phyloP scores from a whole-genome alignment of 2,113 vertebrate genomes.

The Trochalopteron elliotii region DNA sequence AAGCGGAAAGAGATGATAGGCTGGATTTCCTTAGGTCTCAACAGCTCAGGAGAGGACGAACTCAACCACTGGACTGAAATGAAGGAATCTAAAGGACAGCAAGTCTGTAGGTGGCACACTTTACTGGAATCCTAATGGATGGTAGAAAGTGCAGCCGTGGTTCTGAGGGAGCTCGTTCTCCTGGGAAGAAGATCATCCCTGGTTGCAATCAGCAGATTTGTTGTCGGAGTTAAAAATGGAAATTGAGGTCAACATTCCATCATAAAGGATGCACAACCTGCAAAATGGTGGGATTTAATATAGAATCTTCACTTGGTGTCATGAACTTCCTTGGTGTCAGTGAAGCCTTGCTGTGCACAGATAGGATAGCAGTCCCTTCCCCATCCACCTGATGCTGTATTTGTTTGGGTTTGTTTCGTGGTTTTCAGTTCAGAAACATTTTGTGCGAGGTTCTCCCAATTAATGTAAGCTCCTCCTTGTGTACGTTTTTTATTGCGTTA shows the following conservation, averaged over 20 bases:
- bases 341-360: conserved; percentile 16
- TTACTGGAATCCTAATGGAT: conserved; percentile 86
- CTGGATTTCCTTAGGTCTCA: conserved; percentile 96
- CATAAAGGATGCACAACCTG: conserved; percentile 24
- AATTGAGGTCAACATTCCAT: conserved; percentile 51
- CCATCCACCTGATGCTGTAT: conserved; percentile 36
- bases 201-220: not conserved
- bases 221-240: not conserved
- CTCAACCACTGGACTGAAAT: conserved; percentile 97
- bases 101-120: conserved; percentile 95
- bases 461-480: conserved; percentile 19
- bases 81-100: conserved; percentile 97
- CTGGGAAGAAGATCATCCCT: not conserved
- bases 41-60: conserved; percentile 97
- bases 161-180: not conserved
- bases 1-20: conserved; percentile 98
- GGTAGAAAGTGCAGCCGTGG: not conserved
- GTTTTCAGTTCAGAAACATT: conserved; percentile 29
- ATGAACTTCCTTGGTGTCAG: conserved; percentile 3
- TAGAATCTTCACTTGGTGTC: conserved; percentile 1
- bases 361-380: not conserved
- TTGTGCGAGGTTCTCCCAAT: conserved; percentile 36
- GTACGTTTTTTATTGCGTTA: conserved; percentile 49
- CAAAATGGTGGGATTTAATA: not conserved
- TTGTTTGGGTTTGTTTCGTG: conserved; percentile 54